Evolutionary conservation across 2,888 invertebrate genomes (phyloP), one percentile per base, ranked within the genome.

Genomic region (Dryobotodes eremita): DNA sequence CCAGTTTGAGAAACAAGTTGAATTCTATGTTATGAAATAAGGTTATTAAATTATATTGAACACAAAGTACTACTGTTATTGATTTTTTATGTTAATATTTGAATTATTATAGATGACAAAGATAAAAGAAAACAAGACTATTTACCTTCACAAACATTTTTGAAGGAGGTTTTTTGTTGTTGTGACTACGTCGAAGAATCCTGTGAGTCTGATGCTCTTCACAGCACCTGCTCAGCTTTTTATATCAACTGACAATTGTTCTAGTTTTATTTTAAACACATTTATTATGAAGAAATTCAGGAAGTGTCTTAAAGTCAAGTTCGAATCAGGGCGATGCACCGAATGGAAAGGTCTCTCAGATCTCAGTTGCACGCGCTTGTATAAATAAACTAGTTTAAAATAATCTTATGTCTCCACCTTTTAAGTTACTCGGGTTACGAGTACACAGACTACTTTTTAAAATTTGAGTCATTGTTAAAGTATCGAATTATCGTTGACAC

Each of bases 281-380:
- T 92, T 84, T 77, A 85, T 92, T 90, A 89, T 88, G 82, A 92
- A 94, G 93, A 94, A 94, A 94, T 92, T 93, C 95, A 96, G 96
- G 96, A 96, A 96, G 93, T 88, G 79, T 88, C 86, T 95, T 94
- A 96, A 96, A 95, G 95, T 96, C 96, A 96, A 96, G 96, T 92
- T 89, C 94, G 90, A 85, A 86, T 73, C 84, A 84, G 94, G 93
- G 79, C 94, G 94, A 94, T 93, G 94, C 93, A 91, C 95, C 89
- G 86, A 86, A 83, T 81, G 85, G 84, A 88, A 90, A 92, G 91
- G 92, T 91, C 91, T 92, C 91, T 91, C 86, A 70, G 82, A 61
- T 77, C 91, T 91, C 86, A 62, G 82, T 55, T 77, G 69, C 77
- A 57, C 48, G 71, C 73, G 75, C 53, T 50, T 75, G 59, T 61